Conservation (phyloP, 2,888 invertebrate species). For the Macrosiphum euphorbiae region DNA sequence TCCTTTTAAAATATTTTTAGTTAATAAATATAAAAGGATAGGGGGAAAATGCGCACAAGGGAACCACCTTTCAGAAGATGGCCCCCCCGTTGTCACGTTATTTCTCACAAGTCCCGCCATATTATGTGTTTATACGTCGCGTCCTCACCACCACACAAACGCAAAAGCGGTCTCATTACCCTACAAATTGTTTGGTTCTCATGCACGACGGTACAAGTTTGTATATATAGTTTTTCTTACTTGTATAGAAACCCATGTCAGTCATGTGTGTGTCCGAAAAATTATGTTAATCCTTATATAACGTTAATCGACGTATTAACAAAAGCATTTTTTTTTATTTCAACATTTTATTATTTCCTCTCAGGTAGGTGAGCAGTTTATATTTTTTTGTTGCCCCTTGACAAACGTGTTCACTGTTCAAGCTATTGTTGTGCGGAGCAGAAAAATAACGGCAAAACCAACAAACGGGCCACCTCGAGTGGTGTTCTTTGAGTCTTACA, state of each 20-base stretch:
- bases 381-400: conserved; percentile 48
- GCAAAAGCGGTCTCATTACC: conserved; percentile 63
- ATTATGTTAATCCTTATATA: conserved; percentile 61
- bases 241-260: conserved; percentile 54
- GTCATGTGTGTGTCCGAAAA: conserved; percentile 65
- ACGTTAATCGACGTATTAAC: conserved; percentile 65
- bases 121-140: background rate
- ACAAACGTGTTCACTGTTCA: conserved; percentile 60
- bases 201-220: conserved; percentile 46
- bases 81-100: conserved; percentile 61
- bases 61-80: conserved; percentile 58
- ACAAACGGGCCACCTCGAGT: conserved; percentile 37
- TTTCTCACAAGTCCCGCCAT: conserved; percentile 60
- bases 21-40: conserved; percentile 62
- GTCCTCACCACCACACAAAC: conserved; percentile 46
- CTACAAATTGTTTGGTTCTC: conserved; percentile 65
- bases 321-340: conserved; percentile 56
- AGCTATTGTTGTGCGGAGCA: conserved; percentile 32
- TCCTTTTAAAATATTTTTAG: conserved; percentile 62
- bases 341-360: conserved; percentile 49
- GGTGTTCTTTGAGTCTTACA: background rate
- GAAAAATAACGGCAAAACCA: conserved; percentile 62
- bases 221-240: conserved; percentile 38
- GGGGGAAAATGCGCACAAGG: conserved; percentile 47
- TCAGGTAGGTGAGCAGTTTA: conserved; percentile 49